Evolutionary conservation across 2,888 invertebrate genomes (phyloP).

Genomic region (Emmelina monodactyla): DNA sequence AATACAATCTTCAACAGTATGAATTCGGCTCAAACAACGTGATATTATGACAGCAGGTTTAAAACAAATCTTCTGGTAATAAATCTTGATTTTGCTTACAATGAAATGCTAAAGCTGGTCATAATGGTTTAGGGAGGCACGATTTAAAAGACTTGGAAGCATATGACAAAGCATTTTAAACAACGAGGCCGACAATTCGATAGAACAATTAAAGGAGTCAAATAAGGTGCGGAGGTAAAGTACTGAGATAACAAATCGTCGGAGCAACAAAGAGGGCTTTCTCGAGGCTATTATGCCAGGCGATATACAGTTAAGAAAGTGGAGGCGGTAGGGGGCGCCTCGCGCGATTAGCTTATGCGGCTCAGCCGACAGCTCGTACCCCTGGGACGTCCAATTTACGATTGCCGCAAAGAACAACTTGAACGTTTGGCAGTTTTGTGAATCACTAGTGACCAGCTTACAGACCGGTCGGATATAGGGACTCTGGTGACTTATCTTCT

Average conservation of each 20-base stretch:
- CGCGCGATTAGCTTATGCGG: slow-evolving; percentile 51
- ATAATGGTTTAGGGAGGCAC: slow-evolving; percentile 16
- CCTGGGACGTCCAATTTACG: slow-evolving; percentile 50
- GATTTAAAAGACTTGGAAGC: slow-evolving; percentile 54
- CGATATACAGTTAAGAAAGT: slow-evolving; percentile 38
- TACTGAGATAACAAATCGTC: slow-evolving; percentile 60
- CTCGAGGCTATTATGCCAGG: slow-evolving; percentile 55
- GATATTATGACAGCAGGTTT: neutral
- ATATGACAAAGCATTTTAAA: slow-evolving; percentile 60
- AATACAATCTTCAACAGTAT: too few relatives aligned
- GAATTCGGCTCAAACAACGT: neutral
- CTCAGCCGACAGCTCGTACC: slow-evolving; percentile 28
- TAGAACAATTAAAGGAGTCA: slow-evolving; percentile 62
- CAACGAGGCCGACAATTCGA: slow-evolving; percentile 54
- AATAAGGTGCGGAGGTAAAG: slow-evolving; percentile 55
- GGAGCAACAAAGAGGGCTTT: slow-evolving; percentile 62
- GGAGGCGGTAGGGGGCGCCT: slow-evolving; percentile 24
- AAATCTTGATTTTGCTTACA: slow-evolving; percentile 41
- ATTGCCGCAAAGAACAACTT: slow-evolving; percentile 60
- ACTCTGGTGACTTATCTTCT: slow-evolving; percentile 1
- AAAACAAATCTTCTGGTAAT: slow-evolving; percentile 23
- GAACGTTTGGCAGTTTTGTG: slow-evolving; percentile 42
- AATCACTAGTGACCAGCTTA: slow-evolving; percentile 31
- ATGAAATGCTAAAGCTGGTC: slow-evolving; percentile 26
- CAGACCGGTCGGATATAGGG: neutral